Evolutionary conservation across 2,113 vertebrate genomes (phyloP).

Genomic region (Circaetus cinerascens): DNA sequence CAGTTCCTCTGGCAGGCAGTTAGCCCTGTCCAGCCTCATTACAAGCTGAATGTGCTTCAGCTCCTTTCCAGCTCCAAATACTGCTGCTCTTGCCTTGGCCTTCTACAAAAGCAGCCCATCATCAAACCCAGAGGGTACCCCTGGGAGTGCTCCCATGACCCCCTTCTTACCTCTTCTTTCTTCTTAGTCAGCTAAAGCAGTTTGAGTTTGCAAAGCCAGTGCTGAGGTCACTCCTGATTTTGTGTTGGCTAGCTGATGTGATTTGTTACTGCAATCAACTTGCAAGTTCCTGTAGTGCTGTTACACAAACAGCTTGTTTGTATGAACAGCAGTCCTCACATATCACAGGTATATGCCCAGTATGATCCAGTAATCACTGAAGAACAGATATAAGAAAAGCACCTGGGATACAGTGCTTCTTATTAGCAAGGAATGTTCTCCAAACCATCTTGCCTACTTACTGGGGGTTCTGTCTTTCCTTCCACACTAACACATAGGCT

Average conservation of each 20-base stretch:
- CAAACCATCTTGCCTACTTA: background rate
- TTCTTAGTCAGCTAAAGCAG: background rate
- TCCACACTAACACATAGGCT: background rate
- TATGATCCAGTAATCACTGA: background rate
- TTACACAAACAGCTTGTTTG: background rate
- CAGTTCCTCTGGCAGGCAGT: rapidly evolving
- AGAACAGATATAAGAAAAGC: background rate
- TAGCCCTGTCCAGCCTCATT: background rate
- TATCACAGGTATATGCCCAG: background rate
- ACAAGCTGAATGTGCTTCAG: background rate
- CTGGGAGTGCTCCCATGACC: background rate
- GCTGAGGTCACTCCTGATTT: background rate
- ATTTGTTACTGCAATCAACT: background rate
- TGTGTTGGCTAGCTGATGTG: background rate
- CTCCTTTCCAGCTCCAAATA: background rate
- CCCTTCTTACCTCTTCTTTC: background rate
- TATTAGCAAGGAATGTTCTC: background rate
- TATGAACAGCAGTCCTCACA: background rate
- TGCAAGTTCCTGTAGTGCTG: background rate
- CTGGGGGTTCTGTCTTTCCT: background rate
- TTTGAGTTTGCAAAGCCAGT: background rate
- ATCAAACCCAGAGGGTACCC: background rate
- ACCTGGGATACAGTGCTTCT: background rate
- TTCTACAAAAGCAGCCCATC: background rate
- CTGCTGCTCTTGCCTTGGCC: background rate